Evolutionary conservation across 1,140 invertebrate genomes (phyloP).

Genomic region (Bilobella aurantiaca): DNA sequence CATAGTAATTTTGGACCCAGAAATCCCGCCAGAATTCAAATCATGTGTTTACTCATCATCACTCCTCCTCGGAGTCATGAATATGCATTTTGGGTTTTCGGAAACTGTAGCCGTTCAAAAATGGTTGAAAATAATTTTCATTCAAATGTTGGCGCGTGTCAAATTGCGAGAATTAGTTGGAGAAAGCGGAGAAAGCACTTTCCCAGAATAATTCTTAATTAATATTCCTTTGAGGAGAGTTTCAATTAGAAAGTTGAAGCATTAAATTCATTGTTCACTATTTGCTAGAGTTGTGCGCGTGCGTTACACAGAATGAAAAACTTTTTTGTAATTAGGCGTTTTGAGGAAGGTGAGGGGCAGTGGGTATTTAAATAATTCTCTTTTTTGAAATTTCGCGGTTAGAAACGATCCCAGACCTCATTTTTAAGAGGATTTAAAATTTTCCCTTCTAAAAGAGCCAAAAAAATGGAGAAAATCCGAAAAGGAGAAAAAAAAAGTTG

Average conservation of each 20-base stretch:
- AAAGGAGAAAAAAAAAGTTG: background rate
- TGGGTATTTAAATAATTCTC: too few species aligned
- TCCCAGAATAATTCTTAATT: constrained; percentile 2
- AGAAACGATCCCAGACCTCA: too few species aligned
- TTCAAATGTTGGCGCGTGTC: background rate
- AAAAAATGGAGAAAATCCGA: background rate
- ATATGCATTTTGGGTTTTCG: background rate
- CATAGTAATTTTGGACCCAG: too few species aligned
- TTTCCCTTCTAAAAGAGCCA: background rate
- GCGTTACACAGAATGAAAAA: background rate
- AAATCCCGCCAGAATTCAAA: background rate
- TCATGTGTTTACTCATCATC: background rate
- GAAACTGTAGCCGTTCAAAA: too few species aligned
- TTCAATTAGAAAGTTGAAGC: background rate
- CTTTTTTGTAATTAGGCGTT: too few species aligned
- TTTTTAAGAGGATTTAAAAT: background rate
- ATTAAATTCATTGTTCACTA: background rate
- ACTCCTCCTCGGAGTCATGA: background rate
- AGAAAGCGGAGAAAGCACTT: background rate
- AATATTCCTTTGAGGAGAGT: background rate
- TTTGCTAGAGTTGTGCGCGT: background rate
- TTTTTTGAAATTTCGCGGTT: too few species aligned
- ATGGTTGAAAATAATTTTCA: background rate
- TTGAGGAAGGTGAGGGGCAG: too few species aligned
- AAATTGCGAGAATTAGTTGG: background rate